Conservation (phyloP, 2,797 vertebrate species). For the Platyrinchus mystaceus region DNA sequence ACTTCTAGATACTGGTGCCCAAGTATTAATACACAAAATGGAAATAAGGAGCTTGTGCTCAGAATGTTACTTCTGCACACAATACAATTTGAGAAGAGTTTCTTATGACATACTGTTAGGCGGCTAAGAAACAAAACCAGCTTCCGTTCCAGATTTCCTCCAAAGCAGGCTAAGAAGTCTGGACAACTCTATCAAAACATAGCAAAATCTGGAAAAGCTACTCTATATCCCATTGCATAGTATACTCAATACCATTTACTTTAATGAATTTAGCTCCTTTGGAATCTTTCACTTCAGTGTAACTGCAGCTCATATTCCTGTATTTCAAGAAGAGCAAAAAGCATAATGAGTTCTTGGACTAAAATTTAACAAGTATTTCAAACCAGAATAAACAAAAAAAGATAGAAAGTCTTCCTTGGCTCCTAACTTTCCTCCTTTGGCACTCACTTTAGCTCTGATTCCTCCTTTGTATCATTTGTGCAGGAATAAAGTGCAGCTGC, state of each 20-base stretch:
- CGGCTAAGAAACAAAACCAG: neutral
- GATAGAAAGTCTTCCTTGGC: neutral
- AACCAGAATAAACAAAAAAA: neutral
- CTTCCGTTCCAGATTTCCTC: neutral
- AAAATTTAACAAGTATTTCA: neutral
- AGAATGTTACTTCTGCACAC: neutral
- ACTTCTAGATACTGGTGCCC: neutral
- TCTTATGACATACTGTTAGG: neutral
- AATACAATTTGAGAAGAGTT: neutral
- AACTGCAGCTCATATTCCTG: neutral
- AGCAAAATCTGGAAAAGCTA: neutral
- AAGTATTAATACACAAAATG: neutral
- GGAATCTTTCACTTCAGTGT: neutral
- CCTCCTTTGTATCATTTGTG: neutral
- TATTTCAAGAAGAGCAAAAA: neutral
- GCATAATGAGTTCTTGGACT: too few species aligned
- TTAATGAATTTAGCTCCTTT: neutral
- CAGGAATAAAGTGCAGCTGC: neutral
- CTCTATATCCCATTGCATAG: neutral
- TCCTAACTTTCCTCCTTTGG: neutral
- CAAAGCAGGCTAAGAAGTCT: neutral
- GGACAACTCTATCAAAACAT: fast-evolving
- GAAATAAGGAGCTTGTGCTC: neutral
- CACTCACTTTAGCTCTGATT: neutral
- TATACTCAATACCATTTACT: neutral